Base-by-base conservation (phyloP, 2,113 vertebrate genomes). In the Rhinichthys klamathensis region DNA sequence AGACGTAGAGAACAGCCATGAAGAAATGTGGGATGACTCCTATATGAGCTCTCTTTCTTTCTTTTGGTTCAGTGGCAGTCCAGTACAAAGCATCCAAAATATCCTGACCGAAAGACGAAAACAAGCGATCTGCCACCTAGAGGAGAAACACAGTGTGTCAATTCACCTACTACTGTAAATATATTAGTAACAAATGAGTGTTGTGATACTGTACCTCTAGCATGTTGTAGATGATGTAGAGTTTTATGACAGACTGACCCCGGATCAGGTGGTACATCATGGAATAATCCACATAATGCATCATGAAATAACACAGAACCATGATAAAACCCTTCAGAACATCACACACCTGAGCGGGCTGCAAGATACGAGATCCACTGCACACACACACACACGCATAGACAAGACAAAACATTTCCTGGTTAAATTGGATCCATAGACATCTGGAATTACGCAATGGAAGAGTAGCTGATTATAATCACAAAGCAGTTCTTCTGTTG, bases 181-280 rank as follows among this genome's bases (percentile, higher is more conserved):
- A 27, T 16, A 16, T 49, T 15, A 49, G 41, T 7, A 74, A 27
- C 65, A 25, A 41, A 46, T 30, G 3, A 72, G 67, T 13, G 21
- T 9, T 35, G 74, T 30, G 54, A 67, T 23, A 32, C 61, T 23
- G 35, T 96, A 99, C 98, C 97, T 99, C 98, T 15, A 99, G 94
- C 98, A 99, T 99, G 92, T 99, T 99, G 95, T 99, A 99, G 92
- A 99, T 99, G 94, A 99, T 99, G 92, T 99, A 99, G 78, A 99
- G 97, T 87, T 99, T 99, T 95, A 99, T 99, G 93, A 99, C 98
- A 44, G 98, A 99, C 92, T 99, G 98, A 35, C 98, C 98, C 86
- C 98, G 92, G 91, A 99, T 99, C 89, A 99, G 95, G 91, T 99
- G 98, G 91, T 99, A 99, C 97, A 99, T 99, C 98, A 99, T 99